Base-by-base conservation (phyloP, 2,888 invertebrate genomes). In the Polydrusus pterygomalis region DNA sequence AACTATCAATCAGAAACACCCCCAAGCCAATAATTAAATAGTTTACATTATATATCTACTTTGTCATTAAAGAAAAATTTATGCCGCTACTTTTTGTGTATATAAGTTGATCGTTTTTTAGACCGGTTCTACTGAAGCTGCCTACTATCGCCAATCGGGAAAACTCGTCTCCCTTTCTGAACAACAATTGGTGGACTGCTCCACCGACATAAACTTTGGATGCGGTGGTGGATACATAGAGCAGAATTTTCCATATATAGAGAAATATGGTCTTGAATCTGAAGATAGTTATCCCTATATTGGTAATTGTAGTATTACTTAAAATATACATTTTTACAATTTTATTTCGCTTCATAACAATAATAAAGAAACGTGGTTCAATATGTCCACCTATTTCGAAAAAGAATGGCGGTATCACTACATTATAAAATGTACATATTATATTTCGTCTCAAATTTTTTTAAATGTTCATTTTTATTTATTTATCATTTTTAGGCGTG, bases 231-330 rank as follows among this genome's bases (percentile, higher is more conserved):
- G 81, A 30, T 18, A 11, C 7, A 70, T 70, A 68, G 47, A 47
- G 7, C 3, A 47, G 17, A 47, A 78, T 10, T 74, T 78, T 18
- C 43, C 69, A 10, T 81, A 80, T 60, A 68, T 81, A 11, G 38
- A 65, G 8, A 56, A 76, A 30, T 18, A 79, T 54, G 80, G 81
- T 34, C 75, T 81, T 18, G 51, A 60, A 54, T 25, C 75, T 10
- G 80, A 81, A 71, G n/a, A 47, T 7, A 68, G 49, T 20, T 81
- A 81, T 60, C 80, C 80, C 9, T 80, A 80, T 64, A 30, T 73
- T 67, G 80, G 38, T 40, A 45, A 2, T 47, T 40, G 2, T 6
- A 40, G 9, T 5, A 40, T 40, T 40, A 25, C 25, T 5, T 25
- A 25, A 25, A 1, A 25, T 25, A 25, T 25, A 25, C 25, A n/a